Evolutionary conservation across 2,797 vertebrate species (phyloP).

Genomic region (Myotis findleyi): DNA sequence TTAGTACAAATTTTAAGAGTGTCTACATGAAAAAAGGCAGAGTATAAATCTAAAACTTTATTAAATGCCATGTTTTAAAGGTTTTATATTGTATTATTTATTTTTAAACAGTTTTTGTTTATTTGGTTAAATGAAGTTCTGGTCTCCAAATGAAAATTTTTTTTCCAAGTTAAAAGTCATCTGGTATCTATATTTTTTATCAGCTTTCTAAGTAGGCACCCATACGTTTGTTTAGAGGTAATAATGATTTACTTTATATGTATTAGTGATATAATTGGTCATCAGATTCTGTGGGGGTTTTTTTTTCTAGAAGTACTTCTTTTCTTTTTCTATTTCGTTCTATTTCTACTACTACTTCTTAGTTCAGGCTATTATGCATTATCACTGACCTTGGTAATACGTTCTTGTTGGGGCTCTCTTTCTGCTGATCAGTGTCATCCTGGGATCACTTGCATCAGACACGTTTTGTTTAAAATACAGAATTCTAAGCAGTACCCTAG

Average conservation of each 20-base stretch:
- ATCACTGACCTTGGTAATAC: conserved; percentile 9
- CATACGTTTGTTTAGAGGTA: conserved; percentile 2
- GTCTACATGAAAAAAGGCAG: not conserved
- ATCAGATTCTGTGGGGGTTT: conserved; percentile 26
- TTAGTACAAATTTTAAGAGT: conserved; percentile 29
- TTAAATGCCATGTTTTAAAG: conserved; percentile 22
- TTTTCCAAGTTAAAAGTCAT: not conserved
- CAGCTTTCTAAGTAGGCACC: not conserved
- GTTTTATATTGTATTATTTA: conserved; percentile 23
- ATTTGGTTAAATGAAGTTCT: conserved; percentile 54
- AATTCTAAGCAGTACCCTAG: not conserved
- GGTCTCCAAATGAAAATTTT: not conserved
- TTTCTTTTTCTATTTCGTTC: conserved; percentile 15
- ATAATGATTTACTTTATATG: not conserved
- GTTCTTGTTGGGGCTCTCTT: conserved; percentile 21
- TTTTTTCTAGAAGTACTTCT: conserved; percentile 44
- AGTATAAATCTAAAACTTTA: not conserved
- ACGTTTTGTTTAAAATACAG: conserved; percentile 36
- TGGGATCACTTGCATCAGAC: not conserved
- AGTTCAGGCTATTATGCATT: not conserved
- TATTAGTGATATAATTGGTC: not conserved
- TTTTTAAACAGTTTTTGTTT: conserved; percentile 47
- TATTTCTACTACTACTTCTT: conserved; percentile 19
- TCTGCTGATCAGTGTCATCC: not conserved
- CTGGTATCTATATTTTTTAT: conserved; percentile 15